A percentile compares a stretch with the other conserved stretches of the same genome.
Conservation (phyloP, 1,140 invertebrate species). For the Subanguina moxae region DNA sequence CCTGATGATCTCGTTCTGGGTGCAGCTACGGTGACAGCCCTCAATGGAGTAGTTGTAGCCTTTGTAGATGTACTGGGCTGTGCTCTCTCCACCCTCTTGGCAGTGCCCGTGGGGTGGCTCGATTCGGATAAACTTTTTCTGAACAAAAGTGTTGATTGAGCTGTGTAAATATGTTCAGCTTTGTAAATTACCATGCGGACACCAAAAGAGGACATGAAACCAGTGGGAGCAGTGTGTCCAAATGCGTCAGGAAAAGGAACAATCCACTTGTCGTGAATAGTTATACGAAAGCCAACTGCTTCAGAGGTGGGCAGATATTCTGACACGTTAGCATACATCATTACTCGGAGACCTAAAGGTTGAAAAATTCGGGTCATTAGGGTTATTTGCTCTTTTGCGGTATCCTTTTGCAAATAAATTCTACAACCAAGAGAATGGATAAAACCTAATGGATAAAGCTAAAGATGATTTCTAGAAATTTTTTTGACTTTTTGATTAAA, state of each 20-base stretch:
- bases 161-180: background rate
- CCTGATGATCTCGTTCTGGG: constrained; percentile 52
- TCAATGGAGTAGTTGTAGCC: constrained; percentile 59
- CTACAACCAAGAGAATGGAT: too few species aligned
- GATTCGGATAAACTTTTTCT: constrained; percentile 57
- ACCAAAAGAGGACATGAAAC: constrained; percentile 58
- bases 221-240: constrained; percentile 56
- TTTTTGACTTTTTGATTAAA: too few species aligned
- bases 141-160: constrained; percentile 21
- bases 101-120: constrained; percentile 53
- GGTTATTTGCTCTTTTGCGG: too few species aligned
- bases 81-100: constrained; percentile 50
- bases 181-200: constrained; percentile 56
- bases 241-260: constrained; percentile 59
- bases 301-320: constrained; percentile 59
- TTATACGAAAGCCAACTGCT: constrained; percentile 57
- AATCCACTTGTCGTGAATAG: constrained; percentile 57
- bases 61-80: constrained; percentile 49
- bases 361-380: constrained; percentile 6
- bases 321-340: constrained; percentile 57
- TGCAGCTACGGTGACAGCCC: constrained; percentile 58
- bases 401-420: too few species aligned
- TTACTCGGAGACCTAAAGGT: constrained; percentile 47
- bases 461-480: too few species aligned
- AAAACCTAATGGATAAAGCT: too few species aligned